Conservation (phyloP, 2,888 invertebrate genomes). For the Pammene aurita region DNA sequence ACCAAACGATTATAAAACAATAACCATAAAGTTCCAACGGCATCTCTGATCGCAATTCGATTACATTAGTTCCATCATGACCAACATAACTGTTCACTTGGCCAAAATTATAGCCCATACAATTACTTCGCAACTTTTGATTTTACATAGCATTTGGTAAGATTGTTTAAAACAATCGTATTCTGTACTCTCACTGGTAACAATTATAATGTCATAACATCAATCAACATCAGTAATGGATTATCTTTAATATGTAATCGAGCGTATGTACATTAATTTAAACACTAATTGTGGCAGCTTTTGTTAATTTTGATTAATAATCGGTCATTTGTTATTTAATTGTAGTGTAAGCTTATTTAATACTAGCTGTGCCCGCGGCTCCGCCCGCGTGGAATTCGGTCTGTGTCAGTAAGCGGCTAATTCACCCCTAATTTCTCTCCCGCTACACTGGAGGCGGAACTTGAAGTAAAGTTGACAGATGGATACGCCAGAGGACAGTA, state of each 20-base stretch:
- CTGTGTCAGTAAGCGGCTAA: no score
- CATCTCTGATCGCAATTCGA: conserved; percentile 1
- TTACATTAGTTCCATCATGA: conserved; percentile 5
- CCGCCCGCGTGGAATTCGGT: no score
- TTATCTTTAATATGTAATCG: conserved; percentile 28
- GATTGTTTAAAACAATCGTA: conserved; percentile 5
- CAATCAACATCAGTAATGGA: conserved; percentile 36
- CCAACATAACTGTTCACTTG: not conserved
- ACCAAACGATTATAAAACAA: conserved; percentile 2
- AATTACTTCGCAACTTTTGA: not conserved
- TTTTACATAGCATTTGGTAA: not conserved
- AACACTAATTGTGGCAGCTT: conserved; percentile 8
- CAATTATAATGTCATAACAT: conserved; percentile 38
- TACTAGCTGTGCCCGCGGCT: no score
- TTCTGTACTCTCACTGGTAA: conserved; percentile 24
- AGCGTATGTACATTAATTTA: conserved; percentile 21
- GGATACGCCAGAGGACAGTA: no score
- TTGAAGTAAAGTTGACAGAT: no score
- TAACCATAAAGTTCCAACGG: not conserved
- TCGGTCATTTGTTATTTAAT: conserved; percentile 9
- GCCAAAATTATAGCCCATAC: not conserved
- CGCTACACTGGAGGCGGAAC: no score
- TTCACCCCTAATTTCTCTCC: no score
- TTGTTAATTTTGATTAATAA: conserved; percentile 37
- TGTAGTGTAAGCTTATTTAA: not conserved